phyloP scores from a whole-genome alignment of 1,140 invertebrate genomes.

The Heliconius hewitsoni region DNA sequence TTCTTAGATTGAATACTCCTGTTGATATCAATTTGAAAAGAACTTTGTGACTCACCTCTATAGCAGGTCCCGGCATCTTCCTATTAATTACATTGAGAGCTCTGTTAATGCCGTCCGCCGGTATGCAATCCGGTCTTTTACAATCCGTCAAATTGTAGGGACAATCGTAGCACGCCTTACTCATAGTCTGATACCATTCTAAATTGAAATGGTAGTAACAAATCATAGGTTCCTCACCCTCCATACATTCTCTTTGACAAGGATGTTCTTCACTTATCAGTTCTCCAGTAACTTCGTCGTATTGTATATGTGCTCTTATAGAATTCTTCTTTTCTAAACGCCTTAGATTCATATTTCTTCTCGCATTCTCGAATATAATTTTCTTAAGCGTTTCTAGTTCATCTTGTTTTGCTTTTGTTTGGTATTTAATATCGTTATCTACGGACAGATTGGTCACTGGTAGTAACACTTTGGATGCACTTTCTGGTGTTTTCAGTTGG shows the following conservation, averaged over 20 bases:
- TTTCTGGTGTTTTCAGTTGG: constrained; percentile 51
- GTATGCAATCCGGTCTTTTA: constrained; percentile 88
- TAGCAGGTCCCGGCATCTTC: constrained; percentile 91
- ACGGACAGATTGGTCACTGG: constrained; percentile 45
- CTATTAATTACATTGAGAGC: constrained; percentile 90
- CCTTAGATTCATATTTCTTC: constrained; percentile 31
- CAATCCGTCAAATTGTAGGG: constrained; percentile 90
- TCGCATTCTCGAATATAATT: constrained; percentile 39
- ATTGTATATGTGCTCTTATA: constrained; percentile 58
- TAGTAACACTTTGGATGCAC: constrained; percentile 64
- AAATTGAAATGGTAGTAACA: constrained; percentile 88
- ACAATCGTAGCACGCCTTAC: constrained; percentile 93
- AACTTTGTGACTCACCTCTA: constrained; percentile 84
- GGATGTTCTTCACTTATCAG: constrained; percentile 71
- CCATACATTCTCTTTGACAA: constrained; percentile 78
- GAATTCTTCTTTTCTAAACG: constrained; percentile 50
- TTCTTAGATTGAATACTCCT: too few relatives aligned
- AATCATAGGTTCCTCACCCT: constrained; percentile 81
- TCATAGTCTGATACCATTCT: constrained; percentile 91
- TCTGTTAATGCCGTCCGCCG: constrained; percentile 89
- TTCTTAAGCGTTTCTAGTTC: constrained; percentile 20
- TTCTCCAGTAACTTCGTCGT: constrained; percentile 72
- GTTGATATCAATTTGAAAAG: neutral
- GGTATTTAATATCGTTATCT: constrained; percentile 45
- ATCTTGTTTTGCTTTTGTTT: constrained; percentile 42